These are phyloP conservation scores for Aphidius colemani DNA, from an alignment of 2,888 invertebrate species.

Conservation along the genomic window DNA sequence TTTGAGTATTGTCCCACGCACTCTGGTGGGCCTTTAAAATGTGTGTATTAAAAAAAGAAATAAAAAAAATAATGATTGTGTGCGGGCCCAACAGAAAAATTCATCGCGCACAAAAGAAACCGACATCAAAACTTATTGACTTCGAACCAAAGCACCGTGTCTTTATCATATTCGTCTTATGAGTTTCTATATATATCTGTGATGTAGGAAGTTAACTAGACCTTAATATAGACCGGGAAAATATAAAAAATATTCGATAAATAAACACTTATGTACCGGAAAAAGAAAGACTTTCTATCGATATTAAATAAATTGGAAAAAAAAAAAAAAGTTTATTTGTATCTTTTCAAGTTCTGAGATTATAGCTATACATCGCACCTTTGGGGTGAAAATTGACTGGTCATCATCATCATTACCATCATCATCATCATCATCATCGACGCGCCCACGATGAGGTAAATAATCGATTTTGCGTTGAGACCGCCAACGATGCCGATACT, in stretches of 20 bases:
- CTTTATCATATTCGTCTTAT: conserved; percentile 20
- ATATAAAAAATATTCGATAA: too few relatives aligned
- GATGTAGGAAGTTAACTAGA: conserved; percentile 43
- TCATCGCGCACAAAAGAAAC: conserved; percentile 17
- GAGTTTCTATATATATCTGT: not conserved
- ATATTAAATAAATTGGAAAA: not conserved
- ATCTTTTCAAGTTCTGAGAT: too few relatives aligned
- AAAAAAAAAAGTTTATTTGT: too few relatives aligned
- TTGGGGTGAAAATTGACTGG: conserved; percentile 17
- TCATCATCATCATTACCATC: conserved; percentile 13
- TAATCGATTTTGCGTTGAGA: conserved; percentile 36
- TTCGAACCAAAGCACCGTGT: not conserved
- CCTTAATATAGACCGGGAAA: conserved; percentile 41
- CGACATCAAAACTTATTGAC: conserved; percentile 13
- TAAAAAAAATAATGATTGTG: too few relatives aligned
- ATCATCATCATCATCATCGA: not conserved
- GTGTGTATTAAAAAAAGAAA: too few relatives aligned
- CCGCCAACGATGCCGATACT: conserved; percentile 34
- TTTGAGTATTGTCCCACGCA: conserved; percentile 26
- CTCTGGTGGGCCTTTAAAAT: conserved; percentile 23
- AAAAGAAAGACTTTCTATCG: conserved; percentile 6
- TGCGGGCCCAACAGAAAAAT: not conserved
- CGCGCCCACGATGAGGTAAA: conserved; percentile 22
- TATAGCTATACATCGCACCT: conserved; percentile 16
- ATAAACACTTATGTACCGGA: conserved; percentile 8